Conservation (phyloP, 2,797 vertebrate species). For the Halcyon smyrnensis region DNA sequence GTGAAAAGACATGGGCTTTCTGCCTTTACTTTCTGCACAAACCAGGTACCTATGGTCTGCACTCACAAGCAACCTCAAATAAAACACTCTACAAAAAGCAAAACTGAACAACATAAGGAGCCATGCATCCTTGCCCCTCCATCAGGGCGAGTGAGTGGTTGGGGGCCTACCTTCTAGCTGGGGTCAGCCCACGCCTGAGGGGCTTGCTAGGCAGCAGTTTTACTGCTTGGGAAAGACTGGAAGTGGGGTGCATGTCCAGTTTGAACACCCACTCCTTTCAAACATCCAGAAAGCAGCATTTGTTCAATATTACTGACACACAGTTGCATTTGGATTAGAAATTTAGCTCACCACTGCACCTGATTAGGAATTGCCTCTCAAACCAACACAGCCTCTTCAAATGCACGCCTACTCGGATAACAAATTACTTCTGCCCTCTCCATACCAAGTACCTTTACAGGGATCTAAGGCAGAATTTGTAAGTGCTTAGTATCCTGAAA, state of each 20-base stretch:
- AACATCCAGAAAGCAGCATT: not conserved
- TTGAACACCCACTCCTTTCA: not conserved
- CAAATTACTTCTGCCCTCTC: not conserved
- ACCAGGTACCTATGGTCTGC: not conserved
- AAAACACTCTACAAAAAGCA: not conserved
- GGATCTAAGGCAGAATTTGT: not conserved
- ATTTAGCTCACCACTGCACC: not conserved
- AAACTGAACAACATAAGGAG: not conserved
- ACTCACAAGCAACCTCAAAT: not conserved
- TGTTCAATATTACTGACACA: not conserved
- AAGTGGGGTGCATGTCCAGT: not conserved
- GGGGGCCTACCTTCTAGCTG: not conserved
- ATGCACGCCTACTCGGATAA: not conserved
- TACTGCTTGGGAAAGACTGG: not conserved
- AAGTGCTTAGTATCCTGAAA: not conserved
- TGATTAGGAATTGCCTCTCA: not conserved
- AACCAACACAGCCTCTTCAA: not conserved
- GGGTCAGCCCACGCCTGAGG: not conserved
- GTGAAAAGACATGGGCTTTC: not conserved
- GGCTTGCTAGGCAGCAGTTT: not conserved
- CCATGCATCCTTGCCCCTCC: not conserved
- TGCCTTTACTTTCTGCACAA: not conserved
- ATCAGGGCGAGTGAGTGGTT: not conserved
- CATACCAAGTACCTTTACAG: not conserved
- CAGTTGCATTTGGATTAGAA: not conserved